phyloP scores from a whole-genome alignment of 2,113 vertebrate genomes.

The Mugil cephalus region DNA sequence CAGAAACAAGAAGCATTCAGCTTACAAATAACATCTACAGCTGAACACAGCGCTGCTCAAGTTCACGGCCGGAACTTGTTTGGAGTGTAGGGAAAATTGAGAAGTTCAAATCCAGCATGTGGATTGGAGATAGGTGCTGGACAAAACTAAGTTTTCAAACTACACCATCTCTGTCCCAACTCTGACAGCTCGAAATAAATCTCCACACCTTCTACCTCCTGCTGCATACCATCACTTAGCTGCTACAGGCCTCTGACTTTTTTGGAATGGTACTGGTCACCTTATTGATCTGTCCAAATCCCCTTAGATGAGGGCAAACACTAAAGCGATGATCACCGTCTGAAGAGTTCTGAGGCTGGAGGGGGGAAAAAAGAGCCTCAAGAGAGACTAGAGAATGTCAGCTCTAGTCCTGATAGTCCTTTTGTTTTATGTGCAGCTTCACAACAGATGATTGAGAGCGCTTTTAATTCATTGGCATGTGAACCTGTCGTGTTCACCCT shows the following conservation, averaged over 20 bases:
- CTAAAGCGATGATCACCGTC: not conserved
- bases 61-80: not conserved
- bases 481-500: too few species aligned
- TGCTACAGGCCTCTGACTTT: not conserved
- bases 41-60: not conserved
- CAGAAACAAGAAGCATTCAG: not conserved
- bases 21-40: constrained; percentile 14
- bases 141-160: too few species aligned
- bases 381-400: not conserved
- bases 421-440: too few species aligned
- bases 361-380: not conserved
- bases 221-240: not conserved
- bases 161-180: not conserved
- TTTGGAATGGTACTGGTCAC: not conserved
- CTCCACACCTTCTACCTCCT: not conserved
- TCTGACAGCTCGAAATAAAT: constrained; percentile 40
- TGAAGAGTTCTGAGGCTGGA: not conserved
- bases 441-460: too few species aligned
- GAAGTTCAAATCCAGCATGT: too few species aligned
- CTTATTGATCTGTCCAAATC: constrained; percentile 26
- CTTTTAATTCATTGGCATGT: too few species aligned
- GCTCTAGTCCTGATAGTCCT: too few species aligned
- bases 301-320: not conserved
- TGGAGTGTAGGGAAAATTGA: too few species aligned
- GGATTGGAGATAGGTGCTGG: too few species aligned